These are phyloP conservation scores for Hypomecis atomaria DNA, from an alignment of 2,888 invertebrate species.

Conservation along the genomic window DNA sequence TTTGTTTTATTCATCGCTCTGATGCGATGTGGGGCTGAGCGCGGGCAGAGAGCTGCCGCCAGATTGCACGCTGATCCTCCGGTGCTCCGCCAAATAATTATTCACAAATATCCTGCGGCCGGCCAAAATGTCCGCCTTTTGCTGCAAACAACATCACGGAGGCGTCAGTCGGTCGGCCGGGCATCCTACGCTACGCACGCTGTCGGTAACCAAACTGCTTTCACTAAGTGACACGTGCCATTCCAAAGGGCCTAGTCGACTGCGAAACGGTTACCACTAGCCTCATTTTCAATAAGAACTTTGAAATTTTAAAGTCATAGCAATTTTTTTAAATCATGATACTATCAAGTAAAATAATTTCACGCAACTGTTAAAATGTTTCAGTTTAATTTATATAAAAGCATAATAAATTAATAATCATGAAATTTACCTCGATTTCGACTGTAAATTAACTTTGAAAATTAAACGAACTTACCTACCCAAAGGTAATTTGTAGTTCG, in stretches of 20 bases:
- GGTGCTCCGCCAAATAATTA: constrained; percentile 85
- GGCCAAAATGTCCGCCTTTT: constrained; percentile 85
- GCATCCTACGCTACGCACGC: constrained; percentile 38
- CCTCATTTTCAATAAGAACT: constrained; percentile 17
- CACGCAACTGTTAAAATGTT: too few species aligned
- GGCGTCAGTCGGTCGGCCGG: constrained; percentile 67
- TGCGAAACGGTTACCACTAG: constrained; percentile 15
- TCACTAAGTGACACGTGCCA: constrained; percentile 50
- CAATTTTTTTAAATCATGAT: neutral
- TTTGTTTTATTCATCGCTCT: constrained; percentile 78
- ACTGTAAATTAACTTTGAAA: neutral
- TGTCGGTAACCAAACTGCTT: constrained; percentile 68
- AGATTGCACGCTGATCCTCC: constrained; percentile 84
- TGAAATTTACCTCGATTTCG: too few species aligned
- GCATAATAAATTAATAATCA: too few species aligned
- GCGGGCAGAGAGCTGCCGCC: constrained; percentile 81
- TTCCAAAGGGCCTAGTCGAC: constrained; percentile 63
- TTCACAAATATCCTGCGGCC: constrained; percentile 85
- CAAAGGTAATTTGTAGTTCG: neutral
- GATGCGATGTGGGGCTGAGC: constrained; percentile 82
- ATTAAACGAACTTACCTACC: constrained; percentile 1
- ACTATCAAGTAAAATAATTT: neutral
- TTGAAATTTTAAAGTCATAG: constrained; percentile 12
- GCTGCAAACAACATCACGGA: constrained; percentile 80
- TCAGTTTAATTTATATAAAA: too few species aligned